These are phyloP conservation scores for Clunio marinus DNA, from an alignment of 2,888 invertebrate species.

Conservation along the genomic window DNA sequence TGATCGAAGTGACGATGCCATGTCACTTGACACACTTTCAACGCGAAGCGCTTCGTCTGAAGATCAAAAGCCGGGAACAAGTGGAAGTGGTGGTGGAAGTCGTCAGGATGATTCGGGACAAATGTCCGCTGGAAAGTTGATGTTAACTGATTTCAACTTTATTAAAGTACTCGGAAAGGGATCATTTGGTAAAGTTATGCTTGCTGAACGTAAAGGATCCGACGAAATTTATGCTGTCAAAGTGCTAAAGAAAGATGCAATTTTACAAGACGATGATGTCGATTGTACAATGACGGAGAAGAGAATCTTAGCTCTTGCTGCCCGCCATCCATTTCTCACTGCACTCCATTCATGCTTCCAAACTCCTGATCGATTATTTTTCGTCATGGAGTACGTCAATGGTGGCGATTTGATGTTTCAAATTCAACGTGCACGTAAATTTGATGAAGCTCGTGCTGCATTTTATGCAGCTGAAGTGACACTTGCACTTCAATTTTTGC, in stretches of 20 bases:
- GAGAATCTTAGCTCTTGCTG: constrained; percentile 92
- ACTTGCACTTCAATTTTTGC: constrained; percentile 93
- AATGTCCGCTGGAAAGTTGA: constrained; percentile 56
- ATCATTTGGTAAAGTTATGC: constrained; percentile 98
- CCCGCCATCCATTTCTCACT: constrained; percentile 95
- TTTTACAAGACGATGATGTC: constrained; percentile 98
- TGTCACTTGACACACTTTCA: constrained; percentile 17
- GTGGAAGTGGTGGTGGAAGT: constrained; percentile 43
- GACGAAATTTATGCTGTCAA: constrained; percentile 87
- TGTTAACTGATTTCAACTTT: constrained; percentile 87
- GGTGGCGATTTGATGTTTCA: constrained; percentile 99
- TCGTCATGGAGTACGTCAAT: constrained; percentile 64
- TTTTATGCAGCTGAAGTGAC: constrained; percentile 99
- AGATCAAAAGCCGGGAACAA: constrained; percentile 39
- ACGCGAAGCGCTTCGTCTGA: constrained; percentile 37
- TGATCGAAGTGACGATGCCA: constrained; percentile 47
- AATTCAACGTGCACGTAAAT: constrained; percentile 96
- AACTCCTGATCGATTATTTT: constrained; percentile 61
- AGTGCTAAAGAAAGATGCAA: constrained; percentile 94
- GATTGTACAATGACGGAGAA: constrained; percentile 99
- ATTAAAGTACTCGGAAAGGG: constrained; percentile 99
- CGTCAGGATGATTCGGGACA: constrained; percentile 42
- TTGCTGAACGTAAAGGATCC: constrained; percentile 88
- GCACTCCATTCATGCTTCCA: constrained; percentile 97
- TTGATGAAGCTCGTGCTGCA: constrained; percentile 89